These are phyloP conservation scores for Protophormia terraenovae DNA, from an alignment of 2,888 invertebrate species.

Conservation along the genomic window DNA sequence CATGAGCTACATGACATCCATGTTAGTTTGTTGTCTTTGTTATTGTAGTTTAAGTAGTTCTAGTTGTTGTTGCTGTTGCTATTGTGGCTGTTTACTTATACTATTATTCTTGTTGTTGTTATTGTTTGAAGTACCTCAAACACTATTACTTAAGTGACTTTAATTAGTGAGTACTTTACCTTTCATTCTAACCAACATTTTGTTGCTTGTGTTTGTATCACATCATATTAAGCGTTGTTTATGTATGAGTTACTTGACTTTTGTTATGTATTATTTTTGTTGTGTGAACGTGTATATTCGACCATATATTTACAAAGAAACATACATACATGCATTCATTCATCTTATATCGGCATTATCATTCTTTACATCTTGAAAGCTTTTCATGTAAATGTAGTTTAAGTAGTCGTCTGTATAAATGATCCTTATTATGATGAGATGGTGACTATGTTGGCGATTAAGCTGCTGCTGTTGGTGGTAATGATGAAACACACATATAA, in stretches of 20 bases:
- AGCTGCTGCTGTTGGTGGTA: neutral
- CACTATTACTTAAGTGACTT: constrained; percentile 62
- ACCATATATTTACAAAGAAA: neutral
- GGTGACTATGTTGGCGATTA: neutral
- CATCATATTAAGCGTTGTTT: neutral
- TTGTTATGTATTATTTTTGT: constrained; percentile 4
- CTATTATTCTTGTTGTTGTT: constrained; percentile 22
- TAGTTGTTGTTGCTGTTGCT: constrained; percentile 1
- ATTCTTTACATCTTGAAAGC: constrained; percentile 47
- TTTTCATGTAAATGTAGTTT: constrained; percentile 58
- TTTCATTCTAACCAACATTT: constrained; percentile 36
- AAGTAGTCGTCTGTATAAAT: constrained; percentile 48
- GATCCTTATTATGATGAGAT: constrained; percentile 35
- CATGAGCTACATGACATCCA: neutral
- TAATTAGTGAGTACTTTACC: constrained; percentile 62
- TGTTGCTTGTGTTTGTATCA: neutral
- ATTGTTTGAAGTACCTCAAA: constrained; percentile 44
- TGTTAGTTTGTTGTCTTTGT: constrained; percentile 6
- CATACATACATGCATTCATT: neutral
- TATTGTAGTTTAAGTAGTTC: neutral
- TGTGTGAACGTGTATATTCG: neutral
- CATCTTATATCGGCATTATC: constrained; percentile 37
- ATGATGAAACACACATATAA: neutral
- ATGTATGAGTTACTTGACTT: neutral
- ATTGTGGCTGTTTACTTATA: neutral